These are phyloP conservation scores for Falcunculus frontatus DNA, from an alignment of 2,113 vertebrate species.

Conservation along the genomic window DNA sequence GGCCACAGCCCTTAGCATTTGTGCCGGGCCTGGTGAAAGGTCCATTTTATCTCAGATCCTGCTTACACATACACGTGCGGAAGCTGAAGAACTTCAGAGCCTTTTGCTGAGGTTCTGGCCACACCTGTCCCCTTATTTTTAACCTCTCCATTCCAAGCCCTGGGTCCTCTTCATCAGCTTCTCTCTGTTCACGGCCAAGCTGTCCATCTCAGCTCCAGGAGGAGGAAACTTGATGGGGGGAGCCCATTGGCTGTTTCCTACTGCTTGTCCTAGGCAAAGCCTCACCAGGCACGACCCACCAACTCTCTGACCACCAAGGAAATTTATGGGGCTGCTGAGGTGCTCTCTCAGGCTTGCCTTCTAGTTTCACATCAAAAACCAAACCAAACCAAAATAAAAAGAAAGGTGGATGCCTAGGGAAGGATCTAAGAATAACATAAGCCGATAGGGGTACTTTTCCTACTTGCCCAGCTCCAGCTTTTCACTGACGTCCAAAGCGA, in stretches of 20 bases:
- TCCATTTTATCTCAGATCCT: neutral
- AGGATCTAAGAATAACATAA: neutral
- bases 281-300: neutral
- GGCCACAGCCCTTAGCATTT: neutral
- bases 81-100: neutral
- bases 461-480: neutral
- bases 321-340: neutral
- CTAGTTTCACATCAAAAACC: neutral
- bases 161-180: neutral
- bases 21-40: neutral
- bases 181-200: neutral
- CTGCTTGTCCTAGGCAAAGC: neutral
- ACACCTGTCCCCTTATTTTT: neutral
- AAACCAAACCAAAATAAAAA: neutral
- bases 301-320: neutral
- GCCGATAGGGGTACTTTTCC: neutral
- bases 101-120: neutral
- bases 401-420: no score
- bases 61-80: fast-evolving
- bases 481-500: neutral
- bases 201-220: neutral
- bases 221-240: neutral
- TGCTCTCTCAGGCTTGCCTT: neutral
- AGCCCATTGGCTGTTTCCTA: neutral
- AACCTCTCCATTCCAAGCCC: neutral